Evolutionary conservation across 2,888 invertebrate genomes (phyloP), one percentile per base, ranked within the genome.

Genomic region (Lithodes maja): DNA sequence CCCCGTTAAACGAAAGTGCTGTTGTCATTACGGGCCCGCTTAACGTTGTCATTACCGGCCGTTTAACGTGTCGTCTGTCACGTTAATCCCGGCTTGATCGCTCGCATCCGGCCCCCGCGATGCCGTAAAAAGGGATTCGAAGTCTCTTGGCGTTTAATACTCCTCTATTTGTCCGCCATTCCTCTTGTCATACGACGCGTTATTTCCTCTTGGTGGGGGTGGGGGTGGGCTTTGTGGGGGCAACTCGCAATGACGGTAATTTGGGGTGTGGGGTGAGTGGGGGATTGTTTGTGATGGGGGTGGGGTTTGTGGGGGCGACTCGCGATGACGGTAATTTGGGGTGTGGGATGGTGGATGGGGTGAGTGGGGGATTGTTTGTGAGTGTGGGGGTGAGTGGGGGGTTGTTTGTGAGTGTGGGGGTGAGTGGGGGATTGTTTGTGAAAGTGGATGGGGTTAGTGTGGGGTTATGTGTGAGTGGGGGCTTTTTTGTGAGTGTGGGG

Each of bases 131-230:
- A 78, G 52, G 52, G 53, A 52, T 78, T 53, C 78, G n/a, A 53
- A 78, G 50, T 78, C 78, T 78, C 52, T 53, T n/a, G 50, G 78
- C 17, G 17, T 78, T 50, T 78, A 78, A 78, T 53, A 52, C 53
- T 52, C 78, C 53, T 78, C 78, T 52, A 78, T 78, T 78, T 78
- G 50, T 53, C n/a, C 78, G 53, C 53, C 78, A 53, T 53, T 53
- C 53, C 52, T 52, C 78, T 53, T 5, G 52, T 15, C 7, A 12
- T 12, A 61, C 61, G 61, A 61, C 61, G 12, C 61, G 12, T 12
- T 12, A 61, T 61, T 61, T 61, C 61, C 61, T 61, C 61, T 12
- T 12, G 33, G 33, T 12, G 7, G 61, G 5, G 7, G 61, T 61
- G 61, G 12, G 61, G 5, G 61, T 61, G 61, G 12, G 61, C 0